phyloP scores from a whole-genome alignment of 2,113 vertebrate species.

The Cepphus grylle region DNA sequence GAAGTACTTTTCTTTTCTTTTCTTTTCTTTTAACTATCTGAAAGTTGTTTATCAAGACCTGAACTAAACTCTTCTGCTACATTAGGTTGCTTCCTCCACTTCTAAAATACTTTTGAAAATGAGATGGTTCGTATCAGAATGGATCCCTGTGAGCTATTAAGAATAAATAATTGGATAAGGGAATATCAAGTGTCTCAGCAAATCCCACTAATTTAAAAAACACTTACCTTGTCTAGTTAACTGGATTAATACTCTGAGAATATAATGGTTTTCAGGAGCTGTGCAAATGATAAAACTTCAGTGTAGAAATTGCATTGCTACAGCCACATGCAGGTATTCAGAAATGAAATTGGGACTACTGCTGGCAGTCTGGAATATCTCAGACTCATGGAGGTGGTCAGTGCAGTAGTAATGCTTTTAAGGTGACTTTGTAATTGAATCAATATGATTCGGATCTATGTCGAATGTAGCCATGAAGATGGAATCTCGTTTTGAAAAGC shows the following conservation, averaged over 20 bases:
- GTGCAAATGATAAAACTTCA: conserved; percentile 8
- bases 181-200: conserved; percentile 21
- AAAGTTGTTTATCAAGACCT: conserved; percentile 22
- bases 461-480: not conserved
- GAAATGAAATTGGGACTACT: conserved; percentile 34
- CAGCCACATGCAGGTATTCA: not conserved
- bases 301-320: not conserved
- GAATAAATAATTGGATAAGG: conserved; percentile 56
- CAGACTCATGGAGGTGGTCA: not conserved
- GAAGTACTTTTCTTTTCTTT: not conserved
- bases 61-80: conserved; percentile 18
- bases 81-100: not conserved
- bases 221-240: conserved; percentile 11
- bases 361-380: conserved; percentile 48
- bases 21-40: not conserved
- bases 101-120: conserved; percentile 46
- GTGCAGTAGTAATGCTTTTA: not conserved
- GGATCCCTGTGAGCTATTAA: conserved; percentile 32
- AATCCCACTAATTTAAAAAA: conserved; percentile 48
- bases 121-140: conserved; percentile 8
- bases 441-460: not conserved
- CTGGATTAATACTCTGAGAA: conserved; percentile 29
- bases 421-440: conserved; percentile 54
- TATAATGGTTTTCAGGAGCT: conserved; percentile 13
- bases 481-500: conserved; percentile 9